Evolutionary conservation across 2,113 vertebrate species (phyloP), one percentile per base, ranked within the genome.

Genomic region (Numida meleagris): DNA sequence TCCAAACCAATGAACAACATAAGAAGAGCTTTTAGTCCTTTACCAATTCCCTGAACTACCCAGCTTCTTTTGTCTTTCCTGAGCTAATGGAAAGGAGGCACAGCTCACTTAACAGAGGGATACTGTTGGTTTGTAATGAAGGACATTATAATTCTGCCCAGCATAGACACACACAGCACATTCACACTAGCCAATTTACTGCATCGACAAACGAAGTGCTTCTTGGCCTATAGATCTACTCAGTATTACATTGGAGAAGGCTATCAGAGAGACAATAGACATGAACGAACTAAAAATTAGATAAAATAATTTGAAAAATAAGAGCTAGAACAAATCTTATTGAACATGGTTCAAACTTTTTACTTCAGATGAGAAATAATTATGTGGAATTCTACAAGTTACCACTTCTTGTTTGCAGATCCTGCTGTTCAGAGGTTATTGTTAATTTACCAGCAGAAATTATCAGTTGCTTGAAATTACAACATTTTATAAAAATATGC

Each of bases 151-250:
- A 51, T 72, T 31, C 38, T 72, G 65, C 23, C 12, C 48, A 74
- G 51, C 42, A 67, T 5, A 74, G 24, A 42, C 31, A 24, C 9
- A 8, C 23, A 13, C 3, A 17, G 20, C 10, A 62, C 0, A 0
- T 48, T 65, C 6, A 0, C 23, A 67, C 20, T 51, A 73, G 15
- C 15, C 1, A 0, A 12, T 73, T 48, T 33, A 29, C 1, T 4
- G 12, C 40, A 66, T 1, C 29, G 27, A 29, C 31, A 73, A 80
- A 57, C 3, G 86, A 51, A 78, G 86, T 1, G 57, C 72, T 53
- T 40, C 59, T 66, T 53, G 14, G 50, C 21, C 29, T 61, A 18
- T 18, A 65, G 43, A 61, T 3, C 13, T 80, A 58, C 14, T 72
- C n/a, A 13, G 3, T 51, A 57, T 59, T 75, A n/a, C 29, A 29